These are phyloP conservation scores for Thaleichthys pacificus DNA, from an alignment of 2,797 vertebrate species.

Conservation along the genomic window DNA sequence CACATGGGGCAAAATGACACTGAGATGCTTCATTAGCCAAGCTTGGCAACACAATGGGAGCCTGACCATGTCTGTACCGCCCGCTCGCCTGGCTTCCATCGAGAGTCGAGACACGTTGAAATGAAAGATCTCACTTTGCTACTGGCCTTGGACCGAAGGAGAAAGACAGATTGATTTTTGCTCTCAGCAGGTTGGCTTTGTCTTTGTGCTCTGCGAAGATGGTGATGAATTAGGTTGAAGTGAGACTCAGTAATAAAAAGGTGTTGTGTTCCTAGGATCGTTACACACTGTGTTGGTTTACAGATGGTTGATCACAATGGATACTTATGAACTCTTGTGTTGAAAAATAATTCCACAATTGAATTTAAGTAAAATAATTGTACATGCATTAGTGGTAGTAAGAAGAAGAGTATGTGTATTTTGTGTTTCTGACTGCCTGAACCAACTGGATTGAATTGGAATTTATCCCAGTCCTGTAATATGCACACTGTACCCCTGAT, in stretches of 20 bases:
- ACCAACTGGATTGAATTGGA: not conserved
- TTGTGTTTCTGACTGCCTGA: not conserved
- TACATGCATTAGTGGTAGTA: not conserved
- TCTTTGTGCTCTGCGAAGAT: conserved; percentile 30
- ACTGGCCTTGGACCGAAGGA: conserved; percentile 22
- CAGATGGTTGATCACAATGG: conserved; percentile 43
- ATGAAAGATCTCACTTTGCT: conserved; percentile 21
- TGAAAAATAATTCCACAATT: not conserved
- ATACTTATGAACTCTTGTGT: not conserved
- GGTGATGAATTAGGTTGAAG: conserved; percentile 44
- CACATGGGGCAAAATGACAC: conserved; percentile 49
- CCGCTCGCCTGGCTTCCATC: conserved; percentile 28
- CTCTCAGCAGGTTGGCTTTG: conserved; percentile 12
- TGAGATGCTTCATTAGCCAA: conserved; percentile 61
- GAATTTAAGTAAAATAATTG: not conserved
- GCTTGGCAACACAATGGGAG: conserved; percentile 39
- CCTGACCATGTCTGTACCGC: conserved; percentile 21
- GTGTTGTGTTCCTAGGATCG: conserved; percentile 30
- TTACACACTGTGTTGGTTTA: conserved; percentile 35
- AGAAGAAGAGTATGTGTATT: no score
- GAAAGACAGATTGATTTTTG: conserved; percentile 26
- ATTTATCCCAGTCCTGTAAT: not conserved
- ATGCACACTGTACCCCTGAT: not conserved
- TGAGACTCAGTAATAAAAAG: conserved; percentile 42
- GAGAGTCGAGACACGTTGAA: conserved; percentile 25